Base-by-base conservation (phyloP, 2,113 vertebrate genomes). In the Lepus timidus region DNA sequence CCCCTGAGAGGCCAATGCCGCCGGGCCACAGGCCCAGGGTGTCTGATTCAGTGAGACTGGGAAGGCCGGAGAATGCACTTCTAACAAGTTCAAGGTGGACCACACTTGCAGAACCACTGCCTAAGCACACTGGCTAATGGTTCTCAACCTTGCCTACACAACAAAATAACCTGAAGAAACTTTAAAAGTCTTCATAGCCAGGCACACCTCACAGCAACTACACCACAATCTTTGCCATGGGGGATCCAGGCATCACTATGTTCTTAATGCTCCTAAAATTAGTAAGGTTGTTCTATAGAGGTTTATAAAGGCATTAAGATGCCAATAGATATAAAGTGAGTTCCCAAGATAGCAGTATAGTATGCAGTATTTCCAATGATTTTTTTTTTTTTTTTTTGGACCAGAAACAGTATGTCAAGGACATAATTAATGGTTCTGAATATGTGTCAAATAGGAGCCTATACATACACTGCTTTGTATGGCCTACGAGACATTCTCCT, bases 361-460 rank as follows among this genome's bases (percentile, higher is more conserved):
- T 78, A 67, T 29, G 17, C 11, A 76, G 8, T 58, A 90, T 78
- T 73, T 65, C 33, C 39, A 76, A 49, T 89, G n/a, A 16, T 74
- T 81, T 96, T 27, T 92, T 55, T 55, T n/a, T n/a, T n/a, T n/a
- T 14, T 55, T 74, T 81, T 96, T 27, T 92, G 39, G n/a, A 84
- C 71, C 31, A 91, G 88, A 78, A 96, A 91, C 20, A 51, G 6
- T 61, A 1, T 31, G 13, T 82, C 44, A 49, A 17, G 70, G 39
- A 70, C 20, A 64, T 23, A 83, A 85, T 78, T 87, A 82, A 83
- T 0, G 3, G n/a, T 22, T 31, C 12, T 71, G 16, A 58, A 22
- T 61, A 6, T 49, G 8, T 55, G 51, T 82, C 25, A 76, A 67
- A 83, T 52, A 71, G 17, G 44, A 51, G 64, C 49, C 49, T 25